phyloP scores from a whole-genome alignment of 2,888 invertebrate genomes.

The Ferrisia virgata region DNA sequence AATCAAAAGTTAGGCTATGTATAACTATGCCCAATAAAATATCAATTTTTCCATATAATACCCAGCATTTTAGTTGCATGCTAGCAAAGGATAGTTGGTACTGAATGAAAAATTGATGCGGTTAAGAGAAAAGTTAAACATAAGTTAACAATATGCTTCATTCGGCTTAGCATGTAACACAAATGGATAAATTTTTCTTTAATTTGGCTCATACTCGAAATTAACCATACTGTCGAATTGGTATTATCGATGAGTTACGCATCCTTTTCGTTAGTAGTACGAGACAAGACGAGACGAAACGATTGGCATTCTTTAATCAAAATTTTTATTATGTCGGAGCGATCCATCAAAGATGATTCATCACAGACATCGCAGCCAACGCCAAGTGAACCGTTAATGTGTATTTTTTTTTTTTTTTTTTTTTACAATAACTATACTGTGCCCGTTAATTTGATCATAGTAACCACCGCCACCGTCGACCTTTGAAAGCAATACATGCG shows the following conservation, averaged over 20 bases:
- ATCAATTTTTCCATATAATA: not conserved
- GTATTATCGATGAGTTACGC: not conserved
- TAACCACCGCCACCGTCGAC: not conserved
- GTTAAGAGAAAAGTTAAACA: not conserved
- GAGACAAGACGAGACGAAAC: not conserved
- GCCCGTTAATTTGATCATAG: slow-evolving; percentile 12
- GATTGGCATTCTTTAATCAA: not conserved
- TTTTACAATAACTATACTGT: slow-evolving; percentile 18
- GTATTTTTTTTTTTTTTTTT: too few species aligned
- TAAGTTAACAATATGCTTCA: not conserved
- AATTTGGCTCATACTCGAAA: not conserved
- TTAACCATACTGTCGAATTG: not conserved
- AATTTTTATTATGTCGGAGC: slow-evolving; percentile 7
- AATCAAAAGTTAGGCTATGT: too few species aligned
- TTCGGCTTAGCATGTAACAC: not conserved
- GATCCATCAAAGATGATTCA: slow-evolving; percentile 28
- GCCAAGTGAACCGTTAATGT: slow-evolving; percentile 18
- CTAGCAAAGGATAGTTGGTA: not conserved
- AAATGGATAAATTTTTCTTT: not conserved
- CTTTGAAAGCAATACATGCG: slow-evolving; percentile 35
- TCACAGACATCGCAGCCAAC: not conserved
- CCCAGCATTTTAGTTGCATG: not conserved
- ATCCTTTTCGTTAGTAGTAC: not conserved
- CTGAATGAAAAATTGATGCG: not conserved
- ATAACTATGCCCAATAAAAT: not conserved